Evolutionary conservation across 1,140 invertebrate genomes (phyloP), one percentile per base, ranked within the genome.

Genomic region (Drosophila paulistorum): DNA sequence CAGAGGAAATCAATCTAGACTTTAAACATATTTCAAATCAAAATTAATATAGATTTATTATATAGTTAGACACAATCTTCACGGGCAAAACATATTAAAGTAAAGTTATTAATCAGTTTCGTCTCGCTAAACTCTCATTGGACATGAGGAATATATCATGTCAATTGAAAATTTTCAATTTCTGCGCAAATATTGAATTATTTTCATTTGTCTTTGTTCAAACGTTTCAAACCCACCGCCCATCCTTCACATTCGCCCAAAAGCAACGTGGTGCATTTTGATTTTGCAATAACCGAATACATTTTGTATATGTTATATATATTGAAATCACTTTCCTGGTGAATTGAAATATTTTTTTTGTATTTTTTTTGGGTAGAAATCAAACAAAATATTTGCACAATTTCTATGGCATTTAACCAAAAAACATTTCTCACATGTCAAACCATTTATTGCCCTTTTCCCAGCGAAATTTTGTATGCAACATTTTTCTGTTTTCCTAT

Each of bases 381-480:
- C 42, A 72, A 30, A 58, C 35, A 62, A 41, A 54, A 70, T 77
- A 73, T 41, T 54, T 81, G 42, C 26, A 42, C 5, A 77, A 64
- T 65, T 45, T 42, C 37, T 37, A 58, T 67, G n/a, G 45, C 39
- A 20, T 37, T 57, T 30, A 65, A 20, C 54, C 57, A 62, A 71
- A 65, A 65, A 54, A 65, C 55, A 75, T 71, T 67, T 69, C 73
- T 58, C 58, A 67, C 54, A 74, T 67, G 54, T 65, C 33, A 10
- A 20, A 20, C 63, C 59, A 65, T 68, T 78, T 67, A 45, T 67
- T 65, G 35, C 26, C 23, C 64, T 71, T 37, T 71, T 70, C 45
- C 20, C 42, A 54, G 58, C 9, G n/a, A 57, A 65, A 76, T 79
- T 76, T 72, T 65, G 72, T 62, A 72, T 71, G 63, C 48, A 11